Base-by-base conservation (phyloP, 2,113 vertebrate genomes). In the Aepyceros melampus region DNA sequence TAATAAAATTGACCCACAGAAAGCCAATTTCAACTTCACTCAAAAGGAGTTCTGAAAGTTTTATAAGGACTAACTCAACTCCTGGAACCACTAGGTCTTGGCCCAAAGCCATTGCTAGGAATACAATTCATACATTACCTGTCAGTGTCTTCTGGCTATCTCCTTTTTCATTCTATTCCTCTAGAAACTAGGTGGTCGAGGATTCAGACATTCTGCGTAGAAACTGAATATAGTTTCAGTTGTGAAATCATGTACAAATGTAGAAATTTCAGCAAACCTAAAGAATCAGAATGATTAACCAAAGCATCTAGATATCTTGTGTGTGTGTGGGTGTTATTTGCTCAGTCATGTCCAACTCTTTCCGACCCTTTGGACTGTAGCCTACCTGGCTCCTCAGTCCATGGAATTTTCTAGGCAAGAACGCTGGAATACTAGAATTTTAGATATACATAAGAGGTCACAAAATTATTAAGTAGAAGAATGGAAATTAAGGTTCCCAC, bases 21-120 rank as follows among this genome's bases (percentile, higher is more conserved):
- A 83, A 83, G 81, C 51, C 81, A 83, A 83, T 83, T 83, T 55
- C 51, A 27, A 40, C 81, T 40, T 36, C 23, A 55, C 53, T 55
- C 31, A 64, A 96, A 93, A 94, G 78, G 10, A 78, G 31, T 79
- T 93, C 33, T 95, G 86, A 86, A 92, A 91, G 60, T 25, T 96
- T 95, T 58, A 60, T 45, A 83, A 47, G 95, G 89, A 92, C 23
- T 40, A 95, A 49, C 8, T 45, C 33, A 60, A 56, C 15, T 79
- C 45, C 71, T 33, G 40, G 78, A 87, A 83, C 27, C 19, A 43
- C 6, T 82, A 25, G 19, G 13, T 6, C 12, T 92, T 89, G 33
- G 60, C 83, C 29, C 25, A 74, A 64, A 94, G 25, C 33, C 67
- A 79, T 17, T 79, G 13, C 6, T 74, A 56, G 76, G 43, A 53